Percentiles rank a stretch among this genome's conserved stretches.
phyloP scores from a whole-genome alignment of 2,113 vertebrate species.

The Dipodomys merriami region DNA sequence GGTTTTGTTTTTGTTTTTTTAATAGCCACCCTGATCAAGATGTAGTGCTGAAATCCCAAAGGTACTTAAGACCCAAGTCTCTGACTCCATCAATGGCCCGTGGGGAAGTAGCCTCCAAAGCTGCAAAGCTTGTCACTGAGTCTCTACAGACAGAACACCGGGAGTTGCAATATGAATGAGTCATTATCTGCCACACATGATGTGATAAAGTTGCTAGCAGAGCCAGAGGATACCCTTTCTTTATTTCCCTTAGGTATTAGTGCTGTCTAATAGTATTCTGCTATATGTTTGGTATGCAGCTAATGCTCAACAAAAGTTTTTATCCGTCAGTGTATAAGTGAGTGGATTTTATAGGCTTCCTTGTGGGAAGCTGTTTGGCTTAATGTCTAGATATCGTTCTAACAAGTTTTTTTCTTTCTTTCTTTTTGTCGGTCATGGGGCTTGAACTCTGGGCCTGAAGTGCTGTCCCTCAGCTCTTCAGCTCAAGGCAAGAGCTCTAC shows the following conservation, averaged over 20 bases:
- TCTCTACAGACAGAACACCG: neutral
- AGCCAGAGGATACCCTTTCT: neutral
- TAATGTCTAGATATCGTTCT: constrained; percentile 78
- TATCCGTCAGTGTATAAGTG: neutral
- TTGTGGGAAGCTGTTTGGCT: constrained; percentile 19
- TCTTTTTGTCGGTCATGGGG: too few relatives aligned
- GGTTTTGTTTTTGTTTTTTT: neutral
- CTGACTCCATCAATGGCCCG: too few relatives aligned
- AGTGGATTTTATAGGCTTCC: neutral
- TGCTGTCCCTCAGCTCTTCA: too few relatives aligned
- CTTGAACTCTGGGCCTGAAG: too few relatives aligned
- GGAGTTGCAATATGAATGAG: neutral
- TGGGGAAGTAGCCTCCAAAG: neutral
- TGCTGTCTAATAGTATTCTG: neutral
- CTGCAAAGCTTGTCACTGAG: neutral
- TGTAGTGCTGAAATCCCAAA: neutral
- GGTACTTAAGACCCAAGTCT: neutral
- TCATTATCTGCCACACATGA: neutral
- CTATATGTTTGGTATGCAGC: neutral
- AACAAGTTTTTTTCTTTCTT: constrained; percentile 62
- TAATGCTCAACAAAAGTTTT: neutral
- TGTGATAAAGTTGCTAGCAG: neutral
- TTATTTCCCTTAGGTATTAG: neutral
- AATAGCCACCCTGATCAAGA: neutral
- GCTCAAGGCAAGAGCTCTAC: too few relatives aligned